A percentile compares a stretch with the other conserved stretches of the same genome.
phyloP scores from a whole-genome alignment of 2,113 vertebrate genomes.

The Macrotis lagotis region DNA sequence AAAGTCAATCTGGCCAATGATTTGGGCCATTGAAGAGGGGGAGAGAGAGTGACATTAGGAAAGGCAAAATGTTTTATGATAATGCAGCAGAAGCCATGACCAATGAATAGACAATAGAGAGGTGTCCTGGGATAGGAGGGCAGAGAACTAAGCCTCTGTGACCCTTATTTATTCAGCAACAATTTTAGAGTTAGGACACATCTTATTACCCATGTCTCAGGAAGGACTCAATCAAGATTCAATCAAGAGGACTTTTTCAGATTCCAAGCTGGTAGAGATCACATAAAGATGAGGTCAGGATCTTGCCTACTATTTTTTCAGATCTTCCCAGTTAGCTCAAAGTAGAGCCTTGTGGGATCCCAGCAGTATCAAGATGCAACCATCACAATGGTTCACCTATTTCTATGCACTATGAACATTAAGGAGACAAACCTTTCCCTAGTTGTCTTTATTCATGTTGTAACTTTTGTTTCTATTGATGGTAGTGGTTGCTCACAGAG shows the following conservation, averaged over 20 bases:
- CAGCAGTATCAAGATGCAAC: not conserved
- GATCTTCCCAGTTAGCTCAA: not conserved
- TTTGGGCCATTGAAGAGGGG: not conserved
- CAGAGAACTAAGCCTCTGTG: constrained; percentile 5
- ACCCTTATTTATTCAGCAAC: not conserved
- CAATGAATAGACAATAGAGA: not conserved
- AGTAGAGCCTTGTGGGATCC: not conserved
- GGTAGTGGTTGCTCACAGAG: not conserved
- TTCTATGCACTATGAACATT: not conserved
- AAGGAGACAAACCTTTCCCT: not conserved
- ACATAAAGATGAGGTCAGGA: not conserved
- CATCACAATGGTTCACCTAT: not conserved
- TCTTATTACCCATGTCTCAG: not conserved
- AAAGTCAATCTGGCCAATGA: constrained; percentile 10
- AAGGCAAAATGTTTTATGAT: not conserved
- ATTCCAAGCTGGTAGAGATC: not conserved
- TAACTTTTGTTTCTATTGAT: not conserved
- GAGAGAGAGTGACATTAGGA: not conserved
- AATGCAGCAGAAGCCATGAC: not conserved
- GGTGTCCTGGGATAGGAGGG: not conserved
- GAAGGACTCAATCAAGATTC: not conserved
- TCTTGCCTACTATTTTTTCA: not conserved
- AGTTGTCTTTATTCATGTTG: not conserved
- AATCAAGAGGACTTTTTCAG: too few species aligned
- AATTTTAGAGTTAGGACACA: not conserved